Percentiles rank a stretch among this genome's conserved stretches.
phyloP scores from a whole-genome alignment of 2,888 invertebrate species.

The Amblyteles armatorius region DNA sequence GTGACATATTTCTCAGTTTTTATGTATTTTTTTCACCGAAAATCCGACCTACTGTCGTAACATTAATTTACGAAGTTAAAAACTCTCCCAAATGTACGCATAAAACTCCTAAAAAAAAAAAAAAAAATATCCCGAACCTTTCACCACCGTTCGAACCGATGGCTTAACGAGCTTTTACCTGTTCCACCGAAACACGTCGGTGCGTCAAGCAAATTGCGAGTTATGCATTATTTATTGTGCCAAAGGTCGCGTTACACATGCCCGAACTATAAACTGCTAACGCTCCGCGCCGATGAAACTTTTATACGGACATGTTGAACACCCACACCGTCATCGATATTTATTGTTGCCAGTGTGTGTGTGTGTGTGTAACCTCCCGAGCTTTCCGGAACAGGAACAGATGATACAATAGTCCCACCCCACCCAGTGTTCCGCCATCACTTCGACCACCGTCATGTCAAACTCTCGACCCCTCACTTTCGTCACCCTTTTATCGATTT shows the following conservation, averaged over 20 bases:
- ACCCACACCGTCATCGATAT: neutral
- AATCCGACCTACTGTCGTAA: neutral
- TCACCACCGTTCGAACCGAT: neutral
- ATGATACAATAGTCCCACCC: constrained; percentile 63
- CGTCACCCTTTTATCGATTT: constrained; percentile 69
- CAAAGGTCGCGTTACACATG: constrained; percentile 43
- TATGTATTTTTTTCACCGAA: neutral
- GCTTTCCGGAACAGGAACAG: constrained; percentile 69
- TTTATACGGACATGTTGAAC: constrained; percentile 21
- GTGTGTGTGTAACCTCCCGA: constrained; percentile 35
- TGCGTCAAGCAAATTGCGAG: constrained; percentile 28
- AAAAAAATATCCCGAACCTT: too few relatives aligned
- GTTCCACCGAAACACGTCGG: neutral
- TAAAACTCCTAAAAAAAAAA: too few relatives aligned
- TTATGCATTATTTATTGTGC: constrained; percentile 40
- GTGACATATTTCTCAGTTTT: constrained; percentile 32
- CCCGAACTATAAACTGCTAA: constrained; percentile 33
- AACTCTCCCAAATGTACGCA: too few relatives aligned
- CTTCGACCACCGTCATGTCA: constrained; percentile 69
- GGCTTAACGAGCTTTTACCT: constrained; percentile 2
- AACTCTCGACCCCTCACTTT: constrained; percentile 68
- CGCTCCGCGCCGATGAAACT: constrained; percentile 40
- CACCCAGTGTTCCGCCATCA: constrained; percentile 68
- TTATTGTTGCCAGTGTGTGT: neutral
- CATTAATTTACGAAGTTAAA: too few relatives aligned